Evolutionary conservation across 2,113 vertebrate genomes (phyloP).

Genomic region (Ailuropoda melanoleuca): DNA sequence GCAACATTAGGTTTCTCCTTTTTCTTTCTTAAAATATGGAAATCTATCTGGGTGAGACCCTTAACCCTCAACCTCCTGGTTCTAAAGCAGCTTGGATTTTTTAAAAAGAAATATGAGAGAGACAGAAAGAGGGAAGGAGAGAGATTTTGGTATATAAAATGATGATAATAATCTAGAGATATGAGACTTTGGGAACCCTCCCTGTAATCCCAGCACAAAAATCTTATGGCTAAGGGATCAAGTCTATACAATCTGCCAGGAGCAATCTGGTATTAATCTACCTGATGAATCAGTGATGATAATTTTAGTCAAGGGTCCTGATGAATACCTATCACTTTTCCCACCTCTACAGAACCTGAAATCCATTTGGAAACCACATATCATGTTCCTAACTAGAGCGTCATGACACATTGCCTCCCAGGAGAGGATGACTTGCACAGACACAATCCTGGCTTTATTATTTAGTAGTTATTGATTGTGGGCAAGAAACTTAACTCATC

Average conservation of each 20-base stretch:
- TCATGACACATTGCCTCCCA: not conserved
- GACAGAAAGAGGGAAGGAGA: not conserved
- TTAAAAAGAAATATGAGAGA: not conserved
- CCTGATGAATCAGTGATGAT: not conserved
- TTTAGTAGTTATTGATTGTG: not conserved
- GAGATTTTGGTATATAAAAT: not conserved
- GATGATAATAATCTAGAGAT: not conserved
- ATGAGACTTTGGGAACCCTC: accelerated
- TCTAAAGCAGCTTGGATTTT: not conserved
- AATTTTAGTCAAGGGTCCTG: not conserved
- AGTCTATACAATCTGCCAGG: too few relatives aligned
- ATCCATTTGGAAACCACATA: not conserved
- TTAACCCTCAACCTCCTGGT: not conserved
- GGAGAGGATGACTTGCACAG: not conserved
- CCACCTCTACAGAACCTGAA: not conserved
- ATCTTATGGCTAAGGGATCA: not conserved
- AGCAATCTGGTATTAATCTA: not conserved
- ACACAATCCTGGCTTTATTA: not conserved
- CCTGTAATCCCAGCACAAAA: not conserved
- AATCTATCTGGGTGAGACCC: too few relatives aligned
- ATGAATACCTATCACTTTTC: not conserved
- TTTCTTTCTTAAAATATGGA: not conserved
- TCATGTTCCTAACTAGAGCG: not conserved
- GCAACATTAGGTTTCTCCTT: not conserved
- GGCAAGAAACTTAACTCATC: not conserved